phyloP scores from a whole-genome alignment of 2,113 vertebrate genomes.

The Carassius auratus region DNA sequence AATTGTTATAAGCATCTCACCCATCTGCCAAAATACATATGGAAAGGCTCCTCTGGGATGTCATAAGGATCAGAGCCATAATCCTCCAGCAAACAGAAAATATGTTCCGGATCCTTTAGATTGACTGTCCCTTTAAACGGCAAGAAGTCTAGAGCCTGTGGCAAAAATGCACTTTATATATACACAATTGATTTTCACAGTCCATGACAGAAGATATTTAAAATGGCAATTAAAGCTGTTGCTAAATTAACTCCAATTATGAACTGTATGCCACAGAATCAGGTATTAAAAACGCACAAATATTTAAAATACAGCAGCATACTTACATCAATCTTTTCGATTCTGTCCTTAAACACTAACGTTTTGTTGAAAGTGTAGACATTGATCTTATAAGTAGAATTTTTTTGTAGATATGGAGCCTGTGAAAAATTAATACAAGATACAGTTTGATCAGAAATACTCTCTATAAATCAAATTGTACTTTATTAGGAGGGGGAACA shows the following conservation, averaged over 20 bases:
- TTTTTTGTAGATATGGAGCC: conserved; percentile 83
- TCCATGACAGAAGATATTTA: background rate
- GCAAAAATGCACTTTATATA: background rate
- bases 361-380: conserved; percentile 97
- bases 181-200: no score
- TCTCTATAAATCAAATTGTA: background rate
- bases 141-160: conserved; percentile 88
- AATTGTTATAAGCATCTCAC: conserved; percentile 66
- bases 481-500: background rate
- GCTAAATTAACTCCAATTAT: background rate
- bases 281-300: background rate
- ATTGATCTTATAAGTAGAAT: conserved; percentile 91
- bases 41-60: conserved; percentile 85
- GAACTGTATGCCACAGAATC: background rate
- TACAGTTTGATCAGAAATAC: background rate
- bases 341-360: conserved; percentile 85
- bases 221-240: background rate
- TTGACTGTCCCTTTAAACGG: conserved; percentile 91
- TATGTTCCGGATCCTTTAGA: conserved; percentile 87
- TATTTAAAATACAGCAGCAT: background rate
- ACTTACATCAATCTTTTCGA: conserved; percentile 93
- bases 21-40: conserved; percentile 96
- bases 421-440: conserved; percentile 58
- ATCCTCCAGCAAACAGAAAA: conserved; percentile 93
- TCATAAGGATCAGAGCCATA: conserved; percentile 91